Conservation (phyloP, 2,797 vertebrate genomes). For the Notolabrus celidotus region DNA sequence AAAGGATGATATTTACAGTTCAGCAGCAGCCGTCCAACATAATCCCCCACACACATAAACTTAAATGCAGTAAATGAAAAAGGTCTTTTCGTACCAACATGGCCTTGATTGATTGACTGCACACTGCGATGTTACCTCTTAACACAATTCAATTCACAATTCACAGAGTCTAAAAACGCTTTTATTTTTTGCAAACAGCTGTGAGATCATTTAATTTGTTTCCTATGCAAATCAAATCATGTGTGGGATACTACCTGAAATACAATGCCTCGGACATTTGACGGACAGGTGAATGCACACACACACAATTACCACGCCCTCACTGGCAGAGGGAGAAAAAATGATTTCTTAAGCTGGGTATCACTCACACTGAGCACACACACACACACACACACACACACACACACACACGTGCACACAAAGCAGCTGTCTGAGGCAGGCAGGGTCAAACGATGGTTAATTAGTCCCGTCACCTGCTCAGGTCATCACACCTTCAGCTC, state of each 20-base stretch:
- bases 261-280: conserved; percentile 64
- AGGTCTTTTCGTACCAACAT: conserved; percentile 29
- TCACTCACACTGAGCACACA: conserved; percentile 33
- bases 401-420: conserved; percentile 43
- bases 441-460: conserved; percentile 83
- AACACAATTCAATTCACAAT: no score
- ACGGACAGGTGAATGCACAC: conserved; percentile 65
- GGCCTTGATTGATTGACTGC: conserved; percentile 61
- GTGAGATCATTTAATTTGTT: conserved; percentile 71
- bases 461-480: conserved; percentile 80
- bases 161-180: conserved; percentile 35
- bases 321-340: conserved; percentile 49
- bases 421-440: conserved; percentile 79
- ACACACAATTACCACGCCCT: conserved; percentile 64
- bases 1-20: conserved; percentile 44
- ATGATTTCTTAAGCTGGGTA: conserved; percentile 45
- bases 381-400: conserved; percentile 46
- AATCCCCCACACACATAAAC: conserved; percentile 38
- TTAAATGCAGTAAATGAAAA: conserved; percentile 29
- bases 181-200: conserved; percentile 66
- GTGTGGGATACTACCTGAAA: conserved; percentile 70
- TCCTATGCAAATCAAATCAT: conserved; percentile 76
- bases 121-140: conserved; percentile 31
- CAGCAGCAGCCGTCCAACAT: conserved; percentile 7
- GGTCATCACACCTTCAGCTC: conserved; percentile 81